A percentile compares a stretch with the other conserved stretches of the same genome.
These are phyloP conservation scores for Euzetes globulus DNA, from an alignment of 2,888 invertebrate species.

Conservation along the genomic window DNA sequence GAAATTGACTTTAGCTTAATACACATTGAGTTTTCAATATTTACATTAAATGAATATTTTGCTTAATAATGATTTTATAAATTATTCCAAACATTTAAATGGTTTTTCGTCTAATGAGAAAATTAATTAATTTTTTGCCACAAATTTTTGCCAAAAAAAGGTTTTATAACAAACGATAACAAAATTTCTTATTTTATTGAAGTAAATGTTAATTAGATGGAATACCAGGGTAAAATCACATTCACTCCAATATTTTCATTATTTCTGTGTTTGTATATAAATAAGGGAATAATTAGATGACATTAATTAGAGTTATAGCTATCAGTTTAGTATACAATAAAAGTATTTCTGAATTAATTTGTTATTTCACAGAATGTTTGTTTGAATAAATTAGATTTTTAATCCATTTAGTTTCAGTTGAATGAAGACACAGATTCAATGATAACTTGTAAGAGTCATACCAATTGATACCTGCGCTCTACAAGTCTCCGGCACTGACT, in stretches of 20 bases:
- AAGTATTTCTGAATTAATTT: background rate
- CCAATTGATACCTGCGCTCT: background rate
- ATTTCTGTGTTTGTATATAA: background rate
- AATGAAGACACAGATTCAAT: background rate
- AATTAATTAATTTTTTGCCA: background rate
- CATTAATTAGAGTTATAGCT: background rate
- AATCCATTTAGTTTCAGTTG: slow-evolving; percentile 5
- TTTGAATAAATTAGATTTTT: slow-evolving; percentile 3
- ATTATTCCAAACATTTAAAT: background rate
- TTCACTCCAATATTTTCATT: background rate
- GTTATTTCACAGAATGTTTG: slow-evolving; percentile 8
- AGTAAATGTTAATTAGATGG: no score
- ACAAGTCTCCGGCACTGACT: background rate
- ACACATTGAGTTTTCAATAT: slow-evolving; percentile 7
- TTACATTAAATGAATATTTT: slow-evolving; percentile 17
- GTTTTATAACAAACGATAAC: background rate
- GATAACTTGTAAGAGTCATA: slow-evolving; percentile 1
- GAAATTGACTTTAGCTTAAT: slow-evolving; percentile 5
- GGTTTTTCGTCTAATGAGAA: background rate
- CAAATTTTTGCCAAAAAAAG: background rate
- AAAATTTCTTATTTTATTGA: background rate
- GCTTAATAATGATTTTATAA: slow-evolving; percentile 3
- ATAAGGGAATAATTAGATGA: background rate
- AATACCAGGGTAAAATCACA: no score
- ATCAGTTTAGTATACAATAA: background rate